Evolutionary conservation across 2,797 vertebrate species (phyloP).

Genomic region (Argya squamiceps): DNA sequence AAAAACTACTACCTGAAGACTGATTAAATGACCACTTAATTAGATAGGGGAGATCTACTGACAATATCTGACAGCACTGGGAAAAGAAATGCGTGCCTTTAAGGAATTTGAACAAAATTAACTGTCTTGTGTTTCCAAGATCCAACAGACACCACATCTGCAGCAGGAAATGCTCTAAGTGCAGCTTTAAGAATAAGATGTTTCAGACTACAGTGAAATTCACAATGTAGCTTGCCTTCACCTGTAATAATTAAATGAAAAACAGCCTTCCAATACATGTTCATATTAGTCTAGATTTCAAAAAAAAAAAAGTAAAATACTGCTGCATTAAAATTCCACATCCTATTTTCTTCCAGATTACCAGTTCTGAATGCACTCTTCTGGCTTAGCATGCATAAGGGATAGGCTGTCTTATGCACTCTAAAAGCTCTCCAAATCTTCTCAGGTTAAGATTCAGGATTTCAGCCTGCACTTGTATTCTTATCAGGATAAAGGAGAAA

Average conservation of each 20-base stretch:
- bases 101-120: neutral
- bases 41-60: neutral
- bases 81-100: neutral
- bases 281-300: neutral
- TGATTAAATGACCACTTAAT: constrained; percentile 42
- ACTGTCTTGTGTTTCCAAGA: neutral
- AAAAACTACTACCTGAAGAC: neutral
- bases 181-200: neutral
- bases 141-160: neutral
- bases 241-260: neutral
- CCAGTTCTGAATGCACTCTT: neutral
- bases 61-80: neutral
- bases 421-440: neutral
- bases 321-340: neutral
- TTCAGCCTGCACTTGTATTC: neutral
- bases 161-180: neutral
- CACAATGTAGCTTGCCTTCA: neutral
- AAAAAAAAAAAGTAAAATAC: neutral
- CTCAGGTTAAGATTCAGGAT: neutral
- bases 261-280: neutral
- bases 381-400: neutral
- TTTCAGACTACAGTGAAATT: neutral
- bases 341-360: neutral
- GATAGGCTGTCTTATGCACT: neutral
- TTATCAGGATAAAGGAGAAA: neutral